phyloP scores from a whole-genome alignment of 2,888 invertebrate species.

The Beris morrisii region DNA sequence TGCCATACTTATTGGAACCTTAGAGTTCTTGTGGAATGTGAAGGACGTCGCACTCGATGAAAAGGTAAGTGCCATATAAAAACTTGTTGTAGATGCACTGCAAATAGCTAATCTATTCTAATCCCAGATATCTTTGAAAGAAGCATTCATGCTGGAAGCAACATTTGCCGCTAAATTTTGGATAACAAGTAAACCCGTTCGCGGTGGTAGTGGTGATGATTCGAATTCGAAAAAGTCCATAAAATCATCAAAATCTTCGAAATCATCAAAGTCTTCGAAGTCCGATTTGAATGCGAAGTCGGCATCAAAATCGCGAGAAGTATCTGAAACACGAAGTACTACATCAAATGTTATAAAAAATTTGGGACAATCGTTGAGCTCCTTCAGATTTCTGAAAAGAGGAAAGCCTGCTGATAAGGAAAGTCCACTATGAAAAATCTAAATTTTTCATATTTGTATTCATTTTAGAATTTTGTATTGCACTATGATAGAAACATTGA shows the following conservation, averaged over 20 bases:
- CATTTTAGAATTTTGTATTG: not conserved
- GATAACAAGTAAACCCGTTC: constrained; percentile 72
- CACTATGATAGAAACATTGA: too few relatives aligned
- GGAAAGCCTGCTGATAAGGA: constrained; percentile 3
- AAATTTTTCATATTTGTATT: not conserved
- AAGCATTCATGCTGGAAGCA: constrained; percentile 72
- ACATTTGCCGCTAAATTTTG: constrained; percentile 73
- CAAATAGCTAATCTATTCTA: not conserved
- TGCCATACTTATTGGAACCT: constrained; percentile 74
- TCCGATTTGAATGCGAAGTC: constrained; percentile 22
- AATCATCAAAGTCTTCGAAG: constrained; percentile 17
- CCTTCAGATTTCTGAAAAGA: constrained; percentile 16
- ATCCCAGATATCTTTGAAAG: constrained; percentile 66
- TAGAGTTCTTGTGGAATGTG: constrained; percentile 85
- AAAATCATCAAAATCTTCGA: constrained; percentile 16
- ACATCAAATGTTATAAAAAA: constrained; percentile 18
- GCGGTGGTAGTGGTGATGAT: constrained; percentile 39
- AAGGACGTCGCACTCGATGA: constrained; percentile 75
- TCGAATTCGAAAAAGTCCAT: constrained; percentile 14
- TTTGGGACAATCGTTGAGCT: constrained; percentile 7
- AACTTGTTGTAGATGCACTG: not conserved
- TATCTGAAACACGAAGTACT: constrained; percentile 9
- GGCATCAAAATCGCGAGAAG: constrained; percentile 1
- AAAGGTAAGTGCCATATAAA: constrained; percentile 59
- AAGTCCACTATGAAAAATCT: constrained; percentile 8